phyloP scores from a whole-genome alignment of 2,797 vertebrate species.

The Brotula barbata region DNA sequence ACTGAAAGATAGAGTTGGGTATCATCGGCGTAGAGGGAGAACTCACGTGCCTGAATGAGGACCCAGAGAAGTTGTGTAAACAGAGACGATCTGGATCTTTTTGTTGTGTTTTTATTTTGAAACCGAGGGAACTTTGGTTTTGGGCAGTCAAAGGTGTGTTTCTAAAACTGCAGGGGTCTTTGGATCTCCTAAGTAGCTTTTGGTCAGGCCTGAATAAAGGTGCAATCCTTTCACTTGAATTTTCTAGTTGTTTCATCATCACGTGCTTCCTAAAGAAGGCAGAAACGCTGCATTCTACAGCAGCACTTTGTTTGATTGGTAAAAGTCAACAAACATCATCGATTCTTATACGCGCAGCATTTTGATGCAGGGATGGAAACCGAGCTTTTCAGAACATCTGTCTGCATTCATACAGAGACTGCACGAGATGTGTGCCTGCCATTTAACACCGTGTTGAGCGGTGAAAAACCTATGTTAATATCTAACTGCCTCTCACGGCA shows the following conservation, averaged over 20 bases:
- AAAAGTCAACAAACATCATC: slow-evolving; percentile 6
- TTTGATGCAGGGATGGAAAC: slow-evolving; percentile 6
- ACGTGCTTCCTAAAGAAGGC: slow-evolving; percentile 5
- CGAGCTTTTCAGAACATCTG: slow-evolving; percentile 59
- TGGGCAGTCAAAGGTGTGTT: no score
- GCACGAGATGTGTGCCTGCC: slow-evolving; percentile 37
- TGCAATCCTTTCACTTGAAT: no score
- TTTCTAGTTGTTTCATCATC: neutral
- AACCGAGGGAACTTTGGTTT: no score
- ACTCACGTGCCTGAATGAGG: no score
- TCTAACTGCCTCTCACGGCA: slow-evolving; percentile 60
- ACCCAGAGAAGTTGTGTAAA: no score
- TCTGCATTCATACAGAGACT: slow-evolving; percentile 51
- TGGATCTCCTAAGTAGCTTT: no score
- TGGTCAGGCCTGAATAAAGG: no score
- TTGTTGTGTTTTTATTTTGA: no score
- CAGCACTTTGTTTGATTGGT: slow-evolving; percentile 2
- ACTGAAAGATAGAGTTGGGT: no score
- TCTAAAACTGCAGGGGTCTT: no score
- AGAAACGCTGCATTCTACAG: neutral
- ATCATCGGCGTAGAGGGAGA: no score
- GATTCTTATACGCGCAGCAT: slow-evolving; percentile 1
- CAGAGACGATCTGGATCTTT: no score
- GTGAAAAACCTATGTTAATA: slow-evolving; percentile 58
- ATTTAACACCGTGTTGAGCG: slow-evolving; percentile 48